Base-by-base conservation (phyloP, 2,888 invertebrate species). In the Patella caerulea region DNA sequence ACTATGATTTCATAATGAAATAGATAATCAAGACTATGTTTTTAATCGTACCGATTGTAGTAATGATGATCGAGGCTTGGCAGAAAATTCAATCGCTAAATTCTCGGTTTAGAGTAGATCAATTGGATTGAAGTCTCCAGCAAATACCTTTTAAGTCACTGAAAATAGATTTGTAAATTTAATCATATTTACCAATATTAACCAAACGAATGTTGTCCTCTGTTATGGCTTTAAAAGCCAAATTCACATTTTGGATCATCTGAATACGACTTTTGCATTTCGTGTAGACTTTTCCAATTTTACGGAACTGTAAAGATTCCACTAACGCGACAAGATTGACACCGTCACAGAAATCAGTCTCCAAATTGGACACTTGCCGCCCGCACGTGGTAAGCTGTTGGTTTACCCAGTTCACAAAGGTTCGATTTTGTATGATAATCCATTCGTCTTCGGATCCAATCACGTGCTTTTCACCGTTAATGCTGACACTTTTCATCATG, bases 351-450 rank as follows among this genome's bases (percentile, higher is more conserved):
- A 99, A 94, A 92, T 99, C 99, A 85, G 95, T 95, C 19, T 95
- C 95, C 86, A 99, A 93, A 91, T 98, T 97, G 76, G 95, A 93
- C 45, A 98, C 96, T 92, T 95, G 92, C 7, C 86, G 74, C 12
- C 88, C 88, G 17, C 86, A 84, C 3, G 85, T 82, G 74, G 88
- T 85, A 72, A 93, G 86, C 81, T 93, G 93, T 80, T 98, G 98
- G 92, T 98, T 98, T 88, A 98, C 96, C 98, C 98, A 98, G 92
- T 98, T 98, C 86, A 96, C 94, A 87, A 98, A 98, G 65, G 98
- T 98, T 92, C 90, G 91, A 73, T 97, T 83, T 81, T 91, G 91
- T 45, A 91, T 90, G 11, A 79, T 79, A 9, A 98, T 96, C 98
- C 98, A 98, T 71, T 86, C 83, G 72, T 85, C 85, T 53, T 86